Percentiles rank a stretch among this genome's conserved stretches.
Conservation (phyloP, 1,140 invertebrate species). For the Monochamus saltuarius region DNA sequence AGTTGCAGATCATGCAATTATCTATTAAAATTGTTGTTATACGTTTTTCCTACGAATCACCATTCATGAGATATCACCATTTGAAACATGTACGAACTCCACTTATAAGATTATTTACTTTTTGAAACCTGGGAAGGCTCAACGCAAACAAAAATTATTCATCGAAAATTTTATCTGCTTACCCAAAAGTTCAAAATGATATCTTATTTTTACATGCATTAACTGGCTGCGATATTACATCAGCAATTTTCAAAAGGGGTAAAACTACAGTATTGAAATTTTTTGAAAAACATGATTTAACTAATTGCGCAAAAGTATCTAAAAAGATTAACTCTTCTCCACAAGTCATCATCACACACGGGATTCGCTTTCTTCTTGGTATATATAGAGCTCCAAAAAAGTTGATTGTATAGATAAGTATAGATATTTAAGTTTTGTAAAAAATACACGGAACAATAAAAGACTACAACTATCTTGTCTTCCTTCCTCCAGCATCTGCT, state of each 20-base stretch:
- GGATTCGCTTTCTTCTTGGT: constrained; percentile 44
- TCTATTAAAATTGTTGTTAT: too few relatives aligned
- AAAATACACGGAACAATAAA: constrained; percentile 42
- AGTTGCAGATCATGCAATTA: too few relatives aligned
- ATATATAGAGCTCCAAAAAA: constrained; percentile 47
- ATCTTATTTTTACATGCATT: constrained; percentile 32
- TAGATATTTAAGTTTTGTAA: constrained; percentile 41
- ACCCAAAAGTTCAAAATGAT: constrained; percentile 28
- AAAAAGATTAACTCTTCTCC: constrained; percentile 39
- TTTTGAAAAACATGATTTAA: constrained; percentile 45
- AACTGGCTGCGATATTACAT: constrained; percentile 38
- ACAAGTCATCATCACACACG: constrained; percentile 39
- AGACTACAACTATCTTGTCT: constrained; percentile 42
- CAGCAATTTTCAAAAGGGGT: constrained; percentile 43
- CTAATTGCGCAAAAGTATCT: constrained; percentile 44
- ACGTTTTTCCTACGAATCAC: too few relatives aligned
- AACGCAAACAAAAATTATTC: constrained; percentile 28
- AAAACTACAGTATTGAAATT: too few relatives aligned
- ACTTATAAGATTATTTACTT: constrained; percentile 35
- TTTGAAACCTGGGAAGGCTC: constrained; percentile 31
- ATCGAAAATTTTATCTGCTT: constrained; percentile 28
- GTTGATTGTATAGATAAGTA: constrained; percentile 38
- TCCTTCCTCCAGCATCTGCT: constrained; percentile 45
- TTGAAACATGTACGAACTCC: too few relatives aligned
- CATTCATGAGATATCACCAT: too few relatives aligned